phyloP scores from a whole-genome alignment of 2,797 vertebrate species.

The Centroberyx gerrardi region DNA sequence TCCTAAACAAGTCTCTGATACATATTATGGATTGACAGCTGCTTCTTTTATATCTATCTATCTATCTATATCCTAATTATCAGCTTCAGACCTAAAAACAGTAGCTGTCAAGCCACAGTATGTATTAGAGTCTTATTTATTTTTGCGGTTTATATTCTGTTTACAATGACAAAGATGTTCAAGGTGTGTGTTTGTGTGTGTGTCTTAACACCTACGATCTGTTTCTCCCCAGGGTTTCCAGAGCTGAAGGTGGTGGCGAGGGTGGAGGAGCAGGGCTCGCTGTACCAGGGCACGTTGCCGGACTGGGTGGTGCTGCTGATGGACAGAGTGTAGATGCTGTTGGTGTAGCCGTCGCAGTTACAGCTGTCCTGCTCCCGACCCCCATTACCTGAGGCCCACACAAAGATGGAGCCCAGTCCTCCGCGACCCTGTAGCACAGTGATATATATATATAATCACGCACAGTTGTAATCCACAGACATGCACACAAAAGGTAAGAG shows the following conservation, averaged over 20 bases:
- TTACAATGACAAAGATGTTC: slow-evolving; percentile 4
- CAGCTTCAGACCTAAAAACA: too few relatives aligned
- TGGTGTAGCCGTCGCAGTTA: slow-evolving; percentile 99
- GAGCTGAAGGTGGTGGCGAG: slow-evolving; percentile 98
- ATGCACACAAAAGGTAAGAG: background rate
- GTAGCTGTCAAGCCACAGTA: too few relatives aligned
- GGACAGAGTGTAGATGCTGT: slow-evolving; percentile 98
- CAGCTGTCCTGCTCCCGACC: slow-evolving; percentile 97
- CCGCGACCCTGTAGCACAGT: slow-evolving; percentile 88
- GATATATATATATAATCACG: slow-evolving; percentile 18
- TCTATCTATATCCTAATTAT: too few relatives aligned
- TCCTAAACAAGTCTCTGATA: too few relatives aligned
- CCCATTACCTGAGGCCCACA: slow-evolving; percentile 97
- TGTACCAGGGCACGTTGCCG: slow-evolving; percentile 98
- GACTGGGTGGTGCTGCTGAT: slow-evolving; percentile 98
- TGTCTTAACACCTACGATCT: slow-evolving; percentile 90
- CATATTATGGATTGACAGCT: too few relatives aligned
- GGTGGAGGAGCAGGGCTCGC: slow-evolving; percentile 98
- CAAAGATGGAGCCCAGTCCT: slow-evolving; percentile 95
- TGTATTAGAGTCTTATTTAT: too few relatives aligned
- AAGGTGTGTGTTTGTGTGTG: slow-evolving; percentile 17
- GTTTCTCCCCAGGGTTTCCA: slow-evolving; percentile 95
- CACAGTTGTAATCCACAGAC: background rate
- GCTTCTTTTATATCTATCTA: too few relatives aligned
- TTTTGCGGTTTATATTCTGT: too few relatives aligned